A percentile compares a stretch with the other conserved stretches of the same genome.
Conservation (phyloP, 2,888 invertebrate species). For the Protonemura montana region DNA sequence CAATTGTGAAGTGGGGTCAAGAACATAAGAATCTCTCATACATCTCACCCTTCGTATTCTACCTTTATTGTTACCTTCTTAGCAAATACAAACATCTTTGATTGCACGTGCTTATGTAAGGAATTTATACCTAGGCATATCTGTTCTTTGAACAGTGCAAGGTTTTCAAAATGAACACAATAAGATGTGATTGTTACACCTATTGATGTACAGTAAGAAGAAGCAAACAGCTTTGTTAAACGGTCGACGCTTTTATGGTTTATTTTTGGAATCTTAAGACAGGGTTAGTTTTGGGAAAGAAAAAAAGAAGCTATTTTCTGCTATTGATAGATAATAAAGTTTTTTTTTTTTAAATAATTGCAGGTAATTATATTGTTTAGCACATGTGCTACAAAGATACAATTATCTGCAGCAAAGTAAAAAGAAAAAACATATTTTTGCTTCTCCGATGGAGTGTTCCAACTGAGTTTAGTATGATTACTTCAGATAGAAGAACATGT, state of each 20-base stretch:
- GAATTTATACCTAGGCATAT: background rate
- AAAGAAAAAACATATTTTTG: no score
- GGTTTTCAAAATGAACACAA: background rate
- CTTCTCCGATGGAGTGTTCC: background rate
- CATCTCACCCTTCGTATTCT: background rate
- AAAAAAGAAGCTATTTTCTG: background rate
- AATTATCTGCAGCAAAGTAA: no score
- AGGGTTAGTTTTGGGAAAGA: background rate
- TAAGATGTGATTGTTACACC: background rate
- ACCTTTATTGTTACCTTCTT: background rate
- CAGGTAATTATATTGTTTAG: background rate
- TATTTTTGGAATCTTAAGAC: background rate
- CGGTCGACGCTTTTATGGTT: background rate
- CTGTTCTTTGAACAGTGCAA: background rate
- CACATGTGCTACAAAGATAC: no score
- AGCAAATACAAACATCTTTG: background rate
- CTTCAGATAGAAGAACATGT: background rate
- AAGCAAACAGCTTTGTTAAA: background rate
- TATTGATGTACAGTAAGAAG: background rate
- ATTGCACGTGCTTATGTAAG: background rate
- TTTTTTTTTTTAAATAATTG: background rate
- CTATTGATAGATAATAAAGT: background rate
- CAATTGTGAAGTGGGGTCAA: background rate
- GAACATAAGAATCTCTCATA: background rate
- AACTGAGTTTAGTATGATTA: background rate